Evolutionary conservation across 2,797 vertebrate genomes (phyloP).

Genomic region (Uromys caudimaculatus): DNA sequence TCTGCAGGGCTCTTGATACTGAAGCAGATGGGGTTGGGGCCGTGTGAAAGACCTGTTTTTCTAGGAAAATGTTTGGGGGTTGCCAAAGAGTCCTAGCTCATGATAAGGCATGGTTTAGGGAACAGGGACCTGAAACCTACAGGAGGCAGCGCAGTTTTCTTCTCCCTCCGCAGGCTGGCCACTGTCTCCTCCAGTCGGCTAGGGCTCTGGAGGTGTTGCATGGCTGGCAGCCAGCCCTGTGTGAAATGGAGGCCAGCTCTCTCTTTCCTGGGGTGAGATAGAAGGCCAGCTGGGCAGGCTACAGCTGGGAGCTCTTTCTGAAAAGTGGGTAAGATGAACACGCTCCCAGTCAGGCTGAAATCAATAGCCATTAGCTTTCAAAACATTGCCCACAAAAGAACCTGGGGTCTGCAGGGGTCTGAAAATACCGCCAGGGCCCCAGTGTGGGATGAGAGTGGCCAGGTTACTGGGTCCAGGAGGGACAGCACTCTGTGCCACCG

Average conservation of each 20-base stretch:
- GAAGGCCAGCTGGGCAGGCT: background rate
- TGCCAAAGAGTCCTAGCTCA: background rate
- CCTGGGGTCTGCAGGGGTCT: background rate
- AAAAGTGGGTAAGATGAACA: background rate
- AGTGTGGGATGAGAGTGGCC: background rate
- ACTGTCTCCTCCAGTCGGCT: fast-evolving
- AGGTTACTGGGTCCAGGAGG: background rate
- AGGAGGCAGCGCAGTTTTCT: background rate
- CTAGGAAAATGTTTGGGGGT: background rate
- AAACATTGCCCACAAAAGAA: background rate
- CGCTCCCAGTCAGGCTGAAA: conserved; percentile 1
- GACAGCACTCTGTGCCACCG: background rate
- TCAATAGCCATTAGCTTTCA: conserved; percentile 69
- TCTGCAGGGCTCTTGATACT: background rate
- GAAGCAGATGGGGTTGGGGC: too few species aligned
- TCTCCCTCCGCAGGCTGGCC: background rate
- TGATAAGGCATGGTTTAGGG: background rate
- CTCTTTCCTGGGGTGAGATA: background rate
- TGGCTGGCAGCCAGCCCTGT: background rate
- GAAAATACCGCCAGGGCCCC: background rate
- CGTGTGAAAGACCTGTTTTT: background rate
- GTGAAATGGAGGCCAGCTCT: background rate
- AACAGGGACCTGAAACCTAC: background rate
- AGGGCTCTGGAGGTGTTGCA: background rate
- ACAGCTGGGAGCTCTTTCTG: conserved; percentile 14